Evolutionary conservation across 1,140 invertebrate genomes (phyloP).

Genomic region (Nautilus pompilius): DNA sequence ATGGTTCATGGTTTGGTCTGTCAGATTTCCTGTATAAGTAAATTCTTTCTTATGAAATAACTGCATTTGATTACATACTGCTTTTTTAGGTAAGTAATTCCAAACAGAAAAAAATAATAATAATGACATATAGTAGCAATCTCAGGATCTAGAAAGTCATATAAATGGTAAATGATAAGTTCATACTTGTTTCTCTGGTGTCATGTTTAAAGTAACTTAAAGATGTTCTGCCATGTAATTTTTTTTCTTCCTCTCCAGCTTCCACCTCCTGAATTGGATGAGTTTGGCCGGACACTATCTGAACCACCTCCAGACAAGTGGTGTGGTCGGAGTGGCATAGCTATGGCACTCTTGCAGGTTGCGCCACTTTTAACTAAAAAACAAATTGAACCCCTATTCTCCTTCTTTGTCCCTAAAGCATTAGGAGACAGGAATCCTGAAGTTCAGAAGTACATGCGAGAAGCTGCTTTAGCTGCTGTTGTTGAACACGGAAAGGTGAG

Average conservation of each 20-base stretch:
- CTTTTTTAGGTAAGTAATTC: too few relatives aligned
- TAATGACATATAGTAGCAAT: too few relatives aligned
- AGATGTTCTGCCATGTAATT: background rate
- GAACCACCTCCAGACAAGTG: constrained; percentile 79
- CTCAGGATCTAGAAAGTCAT: too few relatives aligned
- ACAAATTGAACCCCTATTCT: constrained; percentile 68
- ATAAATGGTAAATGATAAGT: too few relatives aligned
- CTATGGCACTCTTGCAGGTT: constrained; percentile 58
- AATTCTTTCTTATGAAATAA: too few relatives aligned
- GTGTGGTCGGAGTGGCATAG: constrained; percentile 83
- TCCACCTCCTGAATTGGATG: constrained; percentile 82
- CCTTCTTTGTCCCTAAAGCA: constrained; percentile 80
- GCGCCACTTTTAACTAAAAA: constrained; percentile 65
- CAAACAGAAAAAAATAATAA: too few relatives aligned
- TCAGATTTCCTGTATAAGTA: too few relatives aligned
- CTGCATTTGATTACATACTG: too few relatives aligned
- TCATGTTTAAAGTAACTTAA: background rate
- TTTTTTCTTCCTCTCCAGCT: constrained; percentile 58
- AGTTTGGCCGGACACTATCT: constrained; percentile 84
- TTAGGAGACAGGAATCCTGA: constrained; percentile 78
- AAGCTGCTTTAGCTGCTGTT: constrained; percentile 85
- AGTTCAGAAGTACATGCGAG: constrained; percentile 87
- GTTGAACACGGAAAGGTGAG: constrained; percentile 84
- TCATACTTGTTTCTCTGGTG: too few relatives aligned
- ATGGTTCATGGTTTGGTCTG: too few relatives aligned